Base-by-base conservation (phyloP, 2,797 vertebrate species). In the Epinephelus coioides region DNA sequence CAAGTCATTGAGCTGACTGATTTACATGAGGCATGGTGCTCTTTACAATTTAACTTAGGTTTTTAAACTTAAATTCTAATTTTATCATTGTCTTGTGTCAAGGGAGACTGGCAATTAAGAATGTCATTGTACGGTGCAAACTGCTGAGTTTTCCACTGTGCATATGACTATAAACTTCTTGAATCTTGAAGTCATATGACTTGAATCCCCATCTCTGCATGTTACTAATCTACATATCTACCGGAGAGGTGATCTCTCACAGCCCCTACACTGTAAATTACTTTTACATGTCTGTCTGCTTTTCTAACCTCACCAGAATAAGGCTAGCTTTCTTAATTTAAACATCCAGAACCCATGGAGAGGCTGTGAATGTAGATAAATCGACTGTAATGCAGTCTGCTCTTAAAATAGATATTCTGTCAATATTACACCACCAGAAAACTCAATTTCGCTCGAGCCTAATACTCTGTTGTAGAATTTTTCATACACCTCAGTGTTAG, bases 351-450 rank as follows among this genome's bases (percentile, higher is more conserved):
- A 2, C 69, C 50, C 21, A 49, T 10, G 18, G 6, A 44, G 11
- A n/a, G 18, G 21, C 23, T 67, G 40, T 59, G 55, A 68, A 59
- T 46, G 4, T 8, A 60, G 18, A 50, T 43, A 47, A 59, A 14
- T 9, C 0, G 2, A 49, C 34, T 46, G 17, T 27, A 25, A 67
- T 49, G 9, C 30, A 38, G 19, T 54, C 60, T 57, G 12, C 40
- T 56, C 15, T 70, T 61, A 46, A 74, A 73, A 60, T 50, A 59
- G n/a, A 18, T 72, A 34, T 80, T 81, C 27, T 53, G 40, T 72
- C 62, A 49, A 44, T 65, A 60, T 68, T 34, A 10, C 6, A 51
- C 46, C 18, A 27, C n/a, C 8, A 49, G 19, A 61, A 73, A 51
- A 64, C 61, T 64, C 19, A 43, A 19, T 59, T 71, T 43, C 1